Evolutionary conservation across 1,140 invertebrate species (phyloP).

Genomic region (Anthonomus grandis): DNA sequence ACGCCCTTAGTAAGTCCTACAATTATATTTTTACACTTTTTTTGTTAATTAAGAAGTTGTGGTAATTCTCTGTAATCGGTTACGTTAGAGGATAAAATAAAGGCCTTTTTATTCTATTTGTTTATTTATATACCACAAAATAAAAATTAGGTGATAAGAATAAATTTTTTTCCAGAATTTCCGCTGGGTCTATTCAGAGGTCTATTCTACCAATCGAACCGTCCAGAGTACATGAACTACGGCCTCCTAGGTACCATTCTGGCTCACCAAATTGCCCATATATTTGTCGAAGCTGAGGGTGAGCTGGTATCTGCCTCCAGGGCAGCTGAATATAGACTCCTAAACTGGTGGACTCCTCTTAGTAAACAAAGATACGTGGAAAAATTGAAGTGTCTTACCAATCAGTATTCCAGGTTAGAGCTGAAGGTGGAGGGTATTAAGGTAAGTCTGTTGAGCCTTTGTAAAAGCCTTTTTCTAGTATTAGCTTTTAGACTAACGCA

Average conservation of each 20-base stretch:
- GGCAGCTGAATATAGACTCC: constrained; percentile 18
- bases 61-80: not conserved
- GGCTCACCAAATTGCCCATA: constrained; percentile 89
- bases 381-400: constrained; percentile 35
- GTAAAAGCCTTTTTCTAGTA: too few relatives aligned
- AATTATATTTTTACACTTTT: too few relatives aligned
- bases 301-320: constrained; percentile 1
- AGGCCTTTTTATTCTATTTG: too few relatives aligned
- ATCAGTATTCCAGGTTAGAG: constrained; percentile 31
- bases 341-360: constrained; percentile 32
- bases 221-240: constrained; percentile 88
- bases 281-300: constrained; percentile 33
- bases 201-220: constrained; percentile 77
- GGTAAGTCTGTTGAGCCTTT: constrained; percentile 3
- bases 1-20: constrained; percentile 33
- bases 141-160: not conserved
- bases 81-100: not conserved
- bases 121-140: too few relatives aligned
- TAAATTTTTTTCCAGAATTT: constrained; percentile 60
- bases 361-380: constrained; percentile 34
- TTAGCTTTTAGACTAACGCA: constrained; percentile 57
- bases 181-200: constrained; percentile 90
- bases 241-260: constrained; percentile 90
- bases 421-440: constrained; percentile 18
- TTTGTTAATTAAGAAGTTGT: not conserved